Base-by-base conservation (phyloP, 2,113 vertebrate species). In the Eleginops maclovinus region DNA sequence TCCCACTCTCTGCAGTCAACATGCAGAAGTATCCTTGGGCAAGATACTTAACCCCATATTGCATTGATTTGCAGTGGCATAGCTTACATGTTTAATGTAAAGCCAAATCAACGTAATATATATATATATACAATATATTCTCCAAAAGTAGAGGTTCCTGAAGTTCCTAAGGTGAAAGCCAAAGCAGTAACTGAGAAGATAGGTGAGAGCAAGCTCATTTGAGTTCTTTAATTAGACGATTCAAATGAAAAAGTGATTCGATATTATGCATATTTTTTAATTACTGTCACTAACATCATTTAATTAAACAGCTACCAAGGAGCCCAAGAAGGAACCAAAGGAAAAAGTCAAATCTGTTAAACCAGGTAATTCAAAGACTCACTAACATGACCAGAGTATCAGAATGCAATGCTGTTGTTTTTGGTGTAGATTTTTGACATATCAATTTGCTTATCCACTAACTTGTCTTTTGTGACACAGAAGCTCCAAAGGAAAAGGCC, bases 401-500 rank as follows among this genome's bases (percentile, higher is more conserved):
- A 36, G n/a, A n/a, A n/a, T n/a, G n/a, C 2, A 14, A 46, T n/a
- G 41, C 22, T 41, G 13, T 24, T 17, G 26, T 19, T 26, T 54
- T 21, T 54, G 3, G 54, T 54, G 12, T n/a, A n/a, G n/a, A n/a
- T n/a, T n/a, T n/a, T n/a, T n/a, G n/a, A n/a, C n/a, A n/a, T n/a
- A n/a, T n/a, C n/a, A n/a, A n/a, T n/a, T n/a, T n/a, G n/a, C n/a
- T n/a, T n/a, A n/a, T n/a, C 3, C 3, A 26, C 5, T 46, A 31
- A 26, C n/a, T n/a, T 46, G 3, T 2, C n/a, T 78, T 78, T 75
- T 64, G 10, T 68, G 9, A 64, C n/a, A 43, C 72, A 90, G 82
- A 87, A 17, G 54, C 40, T 28, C 62, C 53, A 64, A 87, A 89
- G 56, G 68, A 87, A n/a, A 88, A 86, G 41, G 70, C 71, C 10